phyloP scores from a whole-genome alignment of 2,797 vertebrate genomes.

The Clarias platycephalus region DNA sequence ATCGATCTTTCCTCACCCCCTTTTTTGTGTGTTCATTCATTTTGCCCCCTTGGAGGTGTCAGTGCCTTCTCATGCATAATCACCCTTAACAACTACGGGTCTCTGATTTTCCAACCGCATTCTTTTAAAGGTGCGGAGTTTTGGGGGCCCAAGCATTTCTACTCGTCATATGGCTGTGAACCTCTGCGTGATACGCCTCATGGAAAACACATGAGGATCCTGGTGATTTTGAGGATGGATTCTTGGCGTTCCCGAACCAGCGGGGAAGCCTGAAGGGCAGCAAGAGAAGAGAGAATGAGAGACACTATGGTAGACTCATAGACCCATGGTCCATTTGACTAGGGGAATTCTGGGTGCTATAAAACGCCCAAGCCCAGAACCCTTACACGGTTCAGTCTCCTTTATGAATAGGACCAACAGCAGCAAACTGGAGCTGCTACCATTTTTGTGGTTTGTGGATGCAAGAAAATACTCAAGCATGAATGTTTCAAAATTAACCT shows the following conservation, averaged over 20 bases:
- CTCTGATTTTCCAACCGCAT: background rate
- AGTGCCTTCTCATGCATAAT: constrained; percentile 60
- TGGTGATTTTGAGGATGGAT: constrained; percentile 24
- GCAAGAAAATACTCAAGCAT: constrained; percentile 43
- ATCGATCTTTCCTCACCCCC: background rate
- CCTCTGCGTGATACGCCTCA: constrained; percentile 34
- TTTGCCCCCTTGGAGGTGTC: constrained; percentile 47
- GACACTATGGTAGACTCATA: constrained; percentile 1
- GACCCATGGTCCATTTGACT: constrained; percentile 52
- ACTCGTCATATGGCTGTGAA: constrained; percentile 14
- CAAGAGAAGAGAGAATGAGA: constrained; percentile 16
- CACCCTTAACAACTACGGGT: constrained; percentile 42
- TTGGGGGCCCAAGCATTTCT: constrained; percentile 17
- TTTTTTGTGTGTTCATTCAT: background rate
- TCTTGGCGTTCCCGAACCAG: constrained; percentile 19
- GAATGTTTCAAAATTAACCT: constrained; percentile 41
- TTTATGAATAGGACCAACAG: constrained; percentile 45
- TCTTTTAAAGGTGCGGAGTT: constrained; percentile 11
- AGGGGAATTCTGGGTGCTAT: constrained; percentile 51
- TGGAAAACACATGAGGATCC: constrained; percentile 28
- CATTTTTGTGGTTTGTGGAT: constrained; percentile 41
- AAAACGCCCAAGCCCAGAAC: constrained; percentile 39
- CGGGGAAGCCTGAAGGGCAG: background rate
- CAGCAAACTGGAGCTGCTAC: constrained; percentile 11
- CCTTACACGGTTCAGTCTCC: constrained; percentile 44